phyloP scores from a whole-genome alignment of 1,140 invertebrate genomes.

The Zaprionus davidi region DNA sequence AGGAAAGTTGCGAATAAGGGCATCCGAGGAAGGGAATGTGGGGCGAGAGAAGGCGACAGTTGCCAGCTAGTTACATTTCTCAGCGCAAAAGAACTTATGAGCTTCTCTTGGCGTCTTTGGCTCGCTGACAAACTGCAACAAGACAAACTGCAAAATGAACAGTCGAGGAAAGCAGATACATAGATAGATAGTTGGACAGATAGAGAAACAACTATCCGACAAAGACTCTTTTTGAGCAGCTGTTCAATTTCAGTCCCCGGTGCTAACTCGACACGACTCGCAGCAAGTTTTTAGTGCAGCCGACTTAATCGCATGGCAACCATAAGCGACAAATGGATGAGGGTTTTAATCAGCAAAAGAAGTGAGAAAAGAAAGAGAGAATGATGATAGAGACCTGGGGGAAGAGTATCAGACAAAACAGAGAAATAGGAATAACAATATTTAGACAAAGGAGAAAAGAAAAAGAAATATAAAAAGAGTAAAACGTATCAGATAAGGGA shows the following conservation, averaged over 20 bases:
- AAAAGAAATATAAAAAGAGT: background rate
- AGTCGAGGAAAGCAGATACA: background rate
- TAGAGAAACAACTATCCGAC: background rate
- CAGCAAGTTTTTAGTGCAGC: constrained; percentile 8
- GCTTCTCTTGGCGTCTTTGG: constrained; percentile 28
- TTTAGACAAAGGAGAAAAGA: too few species aligned
- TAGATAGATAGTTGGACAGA: background rate
- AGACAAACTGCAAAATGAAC: constrained; percentile 38
- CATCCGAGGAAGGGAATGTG: background rate
- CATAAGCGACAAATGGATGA: constrained; percentile 22
- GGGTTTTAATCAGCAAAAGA: constrained; percentile 12
- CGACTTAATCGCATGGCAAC: constrained; percentile 16
- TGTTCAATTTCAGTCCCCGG: background rate
- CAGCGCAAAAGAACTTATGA: constrained; percentile 39
- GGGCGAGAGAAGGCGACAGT: constrained; percentile 1
- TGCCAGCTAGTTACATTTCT: constrained; percentile 33
- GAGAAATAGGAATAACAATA: background rate
- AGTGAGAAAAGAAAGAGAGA: background rate
- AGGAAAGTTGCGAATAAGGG: background rate
- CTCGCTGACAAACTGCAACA: constrained; percentile 38
- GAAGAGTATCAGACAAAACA: background rate
- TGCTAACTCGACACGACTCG: constrained; percentile 6
- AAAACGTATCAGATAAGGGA: too few species aligned
- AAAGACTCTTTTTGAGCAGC: constrained; percentile 9
- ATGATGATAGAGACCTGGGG: background rate